These are phyloP conservation scores for Bryconaethiops microstoma DNA, from an alignment of 2,797 vertebrate genomes.

Conservation along the genomic window DNA sequence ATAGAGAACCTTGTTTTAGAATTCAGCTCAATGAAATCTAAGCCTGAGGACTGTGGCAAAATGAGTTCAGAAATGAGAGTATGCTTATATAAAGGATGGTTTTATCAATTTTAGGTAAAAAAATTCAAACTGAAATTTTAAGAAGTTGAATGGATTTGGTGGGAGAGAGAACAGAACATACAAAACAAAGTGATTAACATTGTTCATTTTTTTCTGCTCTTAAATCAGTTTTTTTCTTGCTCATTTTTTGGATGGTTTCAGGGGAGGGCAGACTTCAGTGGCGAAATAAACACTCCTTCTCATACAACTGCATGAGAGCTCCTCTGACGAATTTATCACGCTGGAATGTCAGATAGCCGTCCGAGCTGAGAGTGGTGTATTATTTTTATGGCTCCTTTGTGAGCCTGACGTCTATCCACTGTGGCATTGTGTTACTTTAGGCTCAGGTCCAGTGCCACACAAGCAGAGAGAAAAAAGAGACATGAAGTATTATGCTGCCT, in stretches of 20 bases:
- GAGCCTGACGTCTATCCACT: not conserved
- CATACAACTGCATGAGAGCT: not conserved
- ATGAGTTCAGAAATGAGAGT: not conserved
- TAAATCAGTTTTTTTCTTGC: not conserved
- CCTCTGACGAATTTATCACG: not conserved
- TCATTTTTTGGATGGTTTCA: not conserved
- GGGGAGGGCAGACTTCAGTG: not conserved
- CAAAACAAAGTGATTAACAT: not conserved
- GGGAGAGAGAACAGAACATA: no score
- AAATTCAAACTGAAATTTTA: not conserved
- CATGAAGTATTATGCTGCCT: not conserved
- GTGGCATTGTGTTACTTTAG: slow-evolving; percentile 8
- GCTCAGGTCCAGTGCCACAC: not conserved
- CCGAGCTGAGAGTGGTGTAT: no score
- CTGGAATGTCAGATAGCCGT: not conserved
- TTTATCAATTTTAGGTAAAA: not conserved
- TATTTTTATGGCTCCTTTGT: no score
- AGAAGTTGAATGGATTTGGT: not conserved
- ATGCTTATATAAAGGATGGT: not conserved
- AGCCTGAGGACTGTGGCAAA: not conserved
- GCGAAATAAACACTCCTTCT: not conserved
- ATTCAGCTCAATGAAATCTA: not conserved
- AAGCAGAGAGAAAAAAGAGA: not conserved
- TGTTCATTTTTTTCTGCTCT: not conserved
- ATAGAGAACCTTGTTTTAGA: not conserved